Conservation (phyloP, 2,797 vertebrate genomes). For the Gallinago solitaria region DNA sequence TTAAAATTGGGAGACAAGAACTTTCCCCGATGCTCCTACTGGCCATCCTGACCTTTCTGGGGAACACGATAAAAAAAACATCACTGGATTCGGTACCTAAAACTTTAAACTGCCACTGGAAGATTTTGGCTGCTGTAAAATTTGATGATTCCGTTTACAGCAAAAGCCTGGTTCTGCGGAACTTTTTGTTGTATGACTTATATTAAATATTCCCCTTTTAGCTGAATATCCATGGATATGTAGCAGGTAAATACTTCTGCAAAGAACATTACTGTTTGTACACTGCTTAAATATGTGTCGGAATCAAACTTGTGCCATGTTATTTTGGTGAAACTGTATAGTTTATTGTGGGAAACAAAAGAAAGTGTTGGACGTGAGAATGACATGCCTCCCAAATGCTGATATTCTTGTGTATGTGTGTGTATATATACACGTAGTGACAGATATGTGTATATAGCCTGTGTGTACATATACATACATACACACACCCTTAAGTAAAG, state of each 20-base stretch:
- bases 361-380: background rate
- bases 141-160: background rate
- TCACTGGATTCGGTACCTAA: background rate
- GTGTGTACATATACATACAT: background rate
- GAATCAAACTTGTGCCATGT: background rate
- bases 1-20: background rate
- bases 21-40: background rate
- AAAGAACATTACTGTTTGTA: background rate
- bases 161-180: background rate
- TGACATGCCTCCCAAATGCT: background rate
- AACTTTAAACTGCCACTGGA: background rate
- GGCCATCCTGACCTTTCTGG: background rate
- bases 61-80: background rate
- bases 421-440: background rate
- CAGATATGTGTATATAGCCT: background rate
- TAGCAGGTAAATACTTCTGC: background rate
- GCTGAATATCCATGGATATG: background rate
- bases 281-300: no score
- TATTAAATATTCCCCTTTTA: background rate
- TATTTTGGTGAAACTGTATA: background rate
- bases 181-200: background rate
- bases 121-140: background rate
- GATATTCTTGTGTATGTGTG: background rate
- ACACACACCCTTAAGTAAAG: background rate
- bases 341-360: background rate